Base-by-base conservation (phyloP, 2,797 vertebrate species). In the Hirundo rustica region DNA sequence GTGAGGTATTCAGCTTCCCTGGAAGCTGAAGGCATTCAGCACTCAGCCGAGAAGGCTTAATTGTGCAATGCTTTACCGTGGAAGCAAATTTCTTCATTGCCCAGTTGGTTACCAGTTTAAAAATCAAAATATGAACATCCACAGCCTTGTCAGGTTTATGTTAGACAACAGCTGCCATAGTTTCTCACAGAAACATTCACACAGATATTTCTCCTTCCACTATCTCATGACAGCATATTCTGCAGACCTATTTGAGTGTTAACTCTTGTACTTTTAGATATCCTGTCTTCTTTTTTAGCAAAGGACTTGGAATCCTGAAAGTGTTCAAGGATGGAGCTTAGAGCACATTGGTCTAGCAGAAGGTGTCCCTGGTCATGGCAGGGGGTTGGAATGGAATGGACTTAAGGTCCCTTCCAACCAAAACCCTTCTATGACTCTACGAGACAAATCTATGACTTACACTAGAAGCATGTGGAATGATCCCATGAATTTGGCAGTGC, bases 371-470 rank as follows among this genome's bases (percentile, higher is more conserved):
- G 32, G 5, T 20, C 22, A 5, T 7, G 32, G 42, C 7, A 38
- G 20, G 32, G 16, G 3, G 2, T 34, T 30, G 30, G n/a, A 65
- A 53, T 3, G 26, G 54, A 30, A 17, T 22, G 25, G 53, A 25
- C 9, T 65, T 16, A 40, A 47, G 34, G 34, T 22, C 15, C n/a
- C 15, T 84, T 47, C n/a, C 60, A 34, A 23, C 25, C 17, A 45
- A 26, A 57, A 45, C 23, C n/a, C 11, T 26, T 8, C 10, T 9
- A 4, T 17, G 50, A 45, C 13, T 21, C 36, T 6, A 2, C 3
- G 1, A 7, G 4, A 29, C 1, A 1, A 6, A 5, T 7, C 23
- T 11, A 1, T 19, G n/a, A 9, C 22, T 40, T 57, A 18, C 40
- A 14, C 18, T 7, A 7, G 27, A 40, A 44, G 38, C 8, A 14